phyloP scores from a whole-genome alignment of 53 echinoderm and acorn worm species.

The Astropecten irregularis region DNA sequence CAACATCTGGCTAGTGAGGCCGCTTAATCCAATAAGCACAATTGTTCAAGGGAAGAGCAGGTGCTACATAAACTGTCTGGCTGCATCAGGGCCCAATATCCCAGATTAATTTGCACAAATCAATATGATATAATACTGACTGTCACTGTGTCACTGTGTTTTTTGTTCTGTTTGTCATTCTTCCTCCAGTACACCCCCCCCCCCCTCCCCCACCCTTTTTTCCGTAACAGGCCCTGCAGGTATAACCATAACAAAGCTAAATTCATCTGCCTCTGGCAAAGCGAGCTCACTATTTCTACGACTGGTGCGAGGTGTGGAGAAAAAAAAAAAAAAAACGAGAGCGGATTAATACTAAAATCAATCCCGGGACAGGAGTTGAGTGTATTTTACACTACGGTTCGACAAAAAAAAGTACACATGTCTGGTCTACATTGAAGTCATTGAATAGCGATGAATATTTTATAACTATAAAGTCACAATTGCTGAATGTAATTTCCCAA shows the following conservation, averaged over 20 bases:
- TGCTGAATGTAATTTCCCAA: too few relatives aligned
- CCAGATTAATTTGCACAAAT: background rate
- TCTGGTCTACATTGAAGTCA: slow-evolving; percentile 1
- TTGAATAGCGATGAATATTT: slow-evolving; percentile 1
- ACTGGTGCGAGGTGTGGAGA: too few relatives aligned
- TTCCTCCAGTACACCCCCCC: background rate
- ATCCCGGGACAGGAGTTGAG: background rate
- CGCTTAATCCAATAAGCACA: background rate
- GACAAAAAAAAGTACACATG: background rate
- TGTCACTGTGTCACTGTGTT: too few relatives aligned
- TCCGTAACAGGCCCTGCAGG: too few relatives aligned
- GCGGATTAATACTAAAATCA: slow-evolving; percentile 1
- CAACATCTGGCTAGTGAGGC: background rate
- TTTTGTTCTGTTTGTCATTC: too few relatives aligned
- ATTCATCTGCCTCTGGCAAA: too few relatives aligned
- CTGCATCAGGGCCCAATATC: background rate
- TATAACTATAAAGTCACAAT: background rate
- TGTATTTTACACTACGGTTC: background rate
- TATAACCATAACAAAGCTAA: too few relatives aligned
- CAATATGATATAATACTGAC: too few relatives aligned
- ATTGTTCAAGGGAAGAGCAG: background rate
- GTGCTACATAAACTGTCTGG: slow-evolving; percentile 1
- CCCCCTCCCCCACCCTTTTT: background rate
- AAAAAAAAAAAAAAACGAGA: too few relatives aligned
- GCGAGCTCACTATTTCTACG: too few relatives aligned